Conservation (phyloP, 2,113 vertebrate species). For the Mesocricetus auratus region DNA sequence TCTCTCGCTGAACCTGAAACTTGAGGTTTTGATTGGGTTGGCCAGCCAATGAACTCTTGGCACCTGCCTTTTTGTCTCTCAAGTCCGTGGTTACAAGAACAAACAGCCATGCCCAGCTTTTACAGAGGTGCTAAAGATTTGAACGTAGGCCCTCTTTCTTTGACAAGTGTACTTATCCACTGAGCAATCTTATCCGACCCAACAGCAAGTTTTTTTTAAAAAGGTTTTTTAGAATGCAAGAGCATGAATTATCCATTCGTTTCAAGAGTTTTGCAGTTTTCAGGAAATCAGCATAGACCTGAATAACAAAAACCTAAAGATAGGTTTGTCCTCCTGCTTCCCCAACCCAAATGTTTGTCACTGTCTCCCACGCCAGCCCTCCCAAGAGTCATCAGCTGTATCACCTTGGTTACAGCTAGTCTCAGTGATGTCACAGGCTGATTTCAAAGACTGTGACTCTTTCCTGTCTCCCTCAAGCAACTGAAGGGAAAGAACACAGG, state of each 20-base stretch:
- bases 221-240: neutral
- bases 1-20: no score
- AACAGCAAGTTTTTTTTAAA: neutral
- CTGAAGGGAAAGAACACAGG: constrained; percentile 50
- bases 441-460: constrained; percentile 71
- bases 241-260: constrained; percentile 60
- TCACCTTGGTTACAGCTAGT: constrained; percentile 49
- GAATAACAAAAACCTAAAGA: constrained; percentile 64
- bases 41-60: neutral
- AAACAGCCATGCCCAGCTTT: neutral
- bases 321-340: constrained; percentile 50
- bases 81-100: neutral
- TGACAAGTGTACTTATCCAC: neutral
- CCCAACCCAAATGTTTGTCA: constrained; percentile 40
- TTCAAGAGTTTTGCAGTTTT: constrained; percentile 66
- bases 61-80: neutral
- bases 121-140: neutral
- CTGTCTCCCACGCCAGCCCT: constrained; percentile 8
- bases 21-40: neutral
- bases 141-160: neutral
- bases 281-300: constrained; percentile 49
- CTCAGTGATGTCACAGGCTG: constrained; percentile 58
- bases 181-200: neutral
- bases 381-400: neutral
- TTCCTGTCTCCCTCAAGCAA: constrained; percentile 67